phyloP scores from a whole-genome alignment of 2,113 vertebrate species.

The Lanius collurio region DNA sequence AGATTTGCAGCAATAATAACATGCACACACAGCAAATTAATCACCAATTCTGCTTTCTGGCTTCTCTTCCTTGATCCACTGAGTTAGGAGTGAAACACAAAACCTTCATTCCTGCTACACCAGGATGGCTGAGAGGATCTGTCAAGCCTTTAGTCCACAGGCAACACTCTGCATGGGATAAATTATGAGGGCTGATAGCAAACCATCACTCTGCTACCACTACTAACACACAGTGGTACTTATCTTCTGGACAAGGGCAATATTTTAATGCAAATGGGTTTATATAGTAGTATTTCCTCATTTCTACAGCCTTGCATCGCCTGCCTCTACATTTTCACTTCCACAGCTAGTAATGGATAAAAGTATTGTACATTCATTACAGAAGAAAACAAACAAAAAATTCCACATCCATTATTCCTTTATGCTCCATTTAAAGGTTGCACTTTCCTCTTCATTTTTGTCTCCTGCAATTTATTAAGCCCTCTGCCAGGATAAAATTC shows the following conservation, averaged over 20 bases:
- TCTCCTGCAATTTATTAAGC: background rate
- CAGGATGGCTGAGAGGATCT: background rate
- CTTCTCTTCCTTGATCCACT: background rate
- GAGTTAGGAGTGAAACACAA: background rate
- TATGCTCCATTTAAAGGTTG: background rate
- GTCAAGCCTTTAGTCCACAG: background rate
- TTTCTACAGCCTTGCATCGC: background rate
- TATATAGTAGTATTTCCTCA: background rate
- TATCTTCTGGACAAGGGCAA: background rate
- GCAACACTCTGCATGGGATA: rapidly evolving
- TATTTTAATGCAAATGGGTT: conserved; percentile 3
- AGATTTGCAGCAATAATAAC: background rate
- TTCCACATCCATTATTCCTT: background rate
- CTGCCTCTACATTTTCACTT: background rate
- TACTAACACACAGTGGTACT: background rate
- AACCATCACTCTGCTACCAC: background rate
- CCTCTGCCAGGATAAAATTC: background rate
- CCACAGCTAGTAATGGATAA: background rate
- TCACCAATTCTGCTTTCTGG: background rate
- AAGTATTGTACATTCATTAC: background rate
- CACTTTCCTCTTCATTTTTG: background rate
- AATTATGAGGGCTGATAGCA: background rate
- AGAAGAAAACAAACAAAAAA: background rate
- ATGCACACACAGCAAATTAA: background rate
- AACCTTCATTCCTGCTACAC: background rate